Evolutionary conservation across 1,140 invertebrate species (phyloP).

Genomic region (Leptinotarsa undecemlineata): DNA sequence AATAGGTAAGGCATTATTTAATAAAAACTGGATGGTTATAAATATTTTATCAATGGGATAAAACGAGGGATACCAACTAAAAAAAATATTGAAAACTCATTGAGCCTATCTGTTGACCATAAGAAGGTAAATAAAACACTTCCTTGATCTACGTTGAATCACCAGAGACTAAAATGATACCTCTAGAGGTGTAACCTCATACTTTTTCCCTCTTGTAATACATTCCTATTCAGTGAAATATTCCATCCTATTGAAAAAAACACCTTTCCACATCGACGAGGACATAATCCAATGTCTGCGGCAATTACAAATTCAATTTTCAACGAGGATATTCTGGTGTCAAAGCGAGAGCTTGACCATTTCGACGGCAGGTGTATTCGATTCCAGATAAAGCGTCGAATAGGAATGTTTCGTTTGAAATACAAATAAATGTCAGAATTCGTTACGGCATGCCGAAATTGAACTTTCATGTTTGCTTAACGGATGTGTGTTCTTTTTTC

Average conservation of each 20-base stretch:
- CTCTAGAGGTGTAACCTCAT: background rate
- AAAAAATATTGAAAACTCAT: too few relatives aligned
- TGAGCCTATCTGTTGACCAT: too few relatives aligned
- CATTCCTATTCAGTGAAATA: background rate
- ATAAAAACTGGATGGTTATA: too few relatives aligned
- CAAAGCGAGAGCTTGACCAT: background rate
- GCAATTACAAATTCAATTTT: constrained; percentile 20
- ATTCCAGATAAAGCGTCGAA: constrained; percentile 6
- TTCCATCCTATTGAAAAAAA: background rate
- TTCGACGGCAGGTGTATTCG: constrained; percentile 7
- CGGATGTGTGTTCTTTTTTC: background rate
- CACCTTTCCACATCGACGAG: background rate
- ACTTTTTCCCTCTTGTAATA: background rate
- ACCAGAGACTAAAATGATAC: background rate
- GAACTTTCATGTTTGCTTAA: constrained; percentile 9
- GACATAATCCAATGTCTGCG: constrained; percentile 8
- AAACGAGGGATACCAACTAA: too few relatives aligned
- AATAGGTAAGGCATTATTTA: too few relatives aligned
- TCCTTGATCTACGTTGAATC: too few relatives aligned
- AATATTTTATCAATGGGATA: too few relatives aligned
- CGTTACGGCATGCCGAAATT: background rate
- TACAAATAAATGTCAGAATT: constrained; percentile 15
- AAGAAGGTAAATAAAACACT: too few relatives aligned
- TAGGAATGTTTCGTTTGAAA: constrained; percentile 9
- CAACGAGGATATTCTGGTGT: constrained; percentile 2